Conservation (phyloP, 1,140 invertebrate species). For the Eurosta solidaginis region DNA sequence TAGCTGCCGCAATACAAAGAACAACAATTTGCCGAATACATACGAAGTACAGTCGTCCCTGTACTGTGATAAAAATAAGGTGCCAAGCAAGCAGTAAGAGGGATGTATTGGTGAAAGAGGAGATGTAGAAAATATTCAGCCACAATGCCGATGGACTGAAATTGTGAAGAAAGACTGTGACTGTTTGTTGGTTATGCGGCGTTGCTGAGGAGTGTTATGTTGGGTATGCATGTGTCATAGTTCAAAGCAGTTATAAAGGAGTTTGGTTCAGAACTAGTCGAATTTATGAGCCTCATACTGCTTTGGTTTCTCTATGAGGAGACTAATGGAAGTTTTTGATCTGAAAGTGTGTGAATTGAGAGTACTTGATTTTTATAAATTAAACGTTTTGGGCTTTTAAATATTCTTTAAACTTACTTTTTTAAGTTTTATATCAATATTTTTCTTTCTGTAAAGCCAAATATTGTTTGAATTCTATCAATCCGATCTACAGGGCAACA, state of each 20-base stretch:
- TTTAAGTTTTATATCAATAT: no score
- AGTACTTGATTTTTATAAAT: no score
- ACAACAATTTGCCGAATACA: slow-evolving; percentile 12
- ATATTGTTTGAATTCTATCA: no score
- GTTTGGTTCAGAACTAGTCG: no score
- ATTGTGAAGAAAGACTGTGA: slow-evolving; percentile 13
- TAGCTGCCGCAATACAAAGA: neutral
- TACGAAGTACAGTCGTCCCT: slow-evolving; percentile 20
- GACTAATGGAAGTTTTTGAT: no score
- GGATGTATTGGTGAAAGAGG: neutral
- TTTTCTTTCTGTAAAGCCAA: no score
- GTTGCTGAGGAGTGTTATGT: neutral
- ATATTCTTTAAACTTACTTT: no score
- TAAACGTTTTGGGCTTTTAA: no score
- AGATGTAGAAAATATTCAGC: neutral
- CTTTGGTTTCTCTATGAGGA: no score
- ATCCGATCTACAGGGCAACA: no score
- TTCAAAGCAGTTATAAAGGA: neutral
- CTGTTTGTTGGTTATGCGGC: neutral
- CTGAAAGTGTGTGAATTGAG: no score
- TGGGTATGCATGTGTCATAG: neutral
- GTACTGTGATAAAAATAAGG: slow-evolving; percentile 10
- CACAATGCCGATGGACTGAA: slow-evolving; percentile 13
- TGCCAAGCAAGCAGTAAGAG: neutral
- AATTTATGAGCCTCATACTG: no score